Evolutionary conservation across 2,113 vertebrate species (phyloP), one percentile per base, ranked within the genome.

Genomic region (Carassius auratus): DNA sequence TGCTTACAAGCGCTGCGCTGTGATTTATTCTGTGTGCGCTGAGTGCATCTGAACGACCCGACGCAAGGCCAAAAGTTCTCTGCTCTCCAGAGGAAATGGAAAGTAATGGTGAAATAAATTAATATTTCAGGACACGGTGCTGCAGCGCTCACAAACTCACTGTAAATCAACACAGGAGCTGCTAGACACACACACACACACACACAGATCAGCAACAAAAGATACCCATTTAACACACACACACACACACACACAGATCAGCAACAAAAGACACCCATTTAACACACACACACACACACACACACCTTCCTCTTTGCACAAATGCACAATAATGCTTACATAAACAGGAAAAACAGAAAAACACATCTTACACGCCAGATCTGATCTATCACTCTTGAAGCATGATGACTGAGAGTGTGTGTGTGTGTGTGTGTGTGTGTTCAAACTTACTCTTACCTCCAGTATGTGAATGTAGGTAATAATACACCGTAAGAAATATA

Each of bases 351-450:
- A 84, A 57, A 61, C 38, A 59, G n/a, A 84, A 87, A 81, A 26
- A 4, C 23, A 83, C 73, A 50, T 87, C 82, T 85, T 83, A 64
- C 85, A 84, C n/a, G 83, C 59, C 86, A 86, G 57, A 76, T 86
- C 86, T 57, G 64, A 89, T 89, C 81, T 81, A 77, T 90, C 88
- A 88, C 52, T 42, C 38, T 17, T 52, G 57, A 23, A 81, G 36
- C 78, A 5, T 26, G 13, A 52, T 71, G 68, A 38, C 33, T 1
- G 68, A 84, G 86, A 88, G 91, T 42, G 38, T 42, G 48, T 50
- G 48, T 50, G 48, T 50, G 48, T 50, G 48, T 50, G 13, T 50
- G 48, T 50, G 48, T 50, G 48, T 45, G 8, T 45, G 42, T 26
- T 26, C 26, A 26, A 26, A 26, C 26, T 26, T 26, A 26, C 26